These are phyloP conservation scores for Rhaphigaster nebulosa DNA, from an alignment of 2,888 invertebrate species.

Conservation along the genomic window DNA sequence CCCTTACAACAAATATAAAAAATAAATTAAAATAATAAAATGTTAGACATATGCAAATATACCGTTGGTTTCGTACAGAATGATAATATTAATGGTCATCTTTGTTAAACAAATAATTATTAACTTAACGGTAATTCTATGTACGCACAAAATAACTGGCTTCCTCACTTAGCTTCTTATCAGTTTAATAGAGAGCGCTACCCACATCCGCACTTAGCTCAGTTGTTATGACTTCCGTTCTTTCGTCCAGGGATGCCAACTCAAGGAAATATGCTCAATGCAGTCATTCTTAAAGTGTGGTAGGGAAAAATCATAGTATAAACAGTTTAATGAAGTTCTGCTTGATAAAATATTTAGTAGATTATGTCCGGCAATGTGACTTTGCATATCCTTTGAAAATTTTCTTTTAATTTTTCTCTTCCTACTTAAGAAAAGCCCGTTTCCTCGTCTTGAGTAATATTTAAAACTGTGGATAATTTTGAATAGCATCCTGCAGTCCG, in stretches of 20 bases:
- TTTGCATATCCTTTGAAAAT: background rate
- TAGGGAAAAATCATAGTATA: background rate
- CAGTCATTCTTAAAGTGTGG: background rate
- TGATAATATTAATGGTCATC: background rate
- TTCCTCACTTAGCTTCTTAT: conserved; percentile 32
- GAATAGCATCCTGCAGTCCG: background rate
- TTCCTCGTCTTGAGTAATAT: background rate
- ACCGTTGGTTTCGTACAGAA: background rate
- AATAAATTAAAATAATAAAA: no score
- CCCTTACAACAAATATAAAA: no score
- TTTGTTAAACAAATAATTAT: background rate
- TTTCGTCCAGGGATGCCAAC: background rate
- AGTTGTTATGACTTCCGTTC: conserved; percentile 49
- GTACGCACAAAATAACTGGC: background rate
- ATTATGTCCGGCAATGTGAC: background rate
- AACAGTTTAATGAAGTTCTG: background rate
- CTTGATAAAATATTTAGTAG: background rate
- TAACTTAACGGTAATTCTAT: background rate
- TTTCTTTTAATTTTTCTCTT: background rate
- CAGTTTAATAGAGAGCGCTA: conserved; percentile 33
- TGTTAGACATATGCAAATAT: no score
- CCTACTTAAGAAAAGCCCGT: background rate
- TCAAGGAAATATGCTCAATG: background rate
- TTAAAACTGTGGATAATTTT: conserved; percentile 8
- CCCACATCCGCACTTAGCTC: conserved; percentile 46